phyloP scores from a whole-genome alignment of 1,140 invertebrate species.

The Bradynema listronoti region DNA sequence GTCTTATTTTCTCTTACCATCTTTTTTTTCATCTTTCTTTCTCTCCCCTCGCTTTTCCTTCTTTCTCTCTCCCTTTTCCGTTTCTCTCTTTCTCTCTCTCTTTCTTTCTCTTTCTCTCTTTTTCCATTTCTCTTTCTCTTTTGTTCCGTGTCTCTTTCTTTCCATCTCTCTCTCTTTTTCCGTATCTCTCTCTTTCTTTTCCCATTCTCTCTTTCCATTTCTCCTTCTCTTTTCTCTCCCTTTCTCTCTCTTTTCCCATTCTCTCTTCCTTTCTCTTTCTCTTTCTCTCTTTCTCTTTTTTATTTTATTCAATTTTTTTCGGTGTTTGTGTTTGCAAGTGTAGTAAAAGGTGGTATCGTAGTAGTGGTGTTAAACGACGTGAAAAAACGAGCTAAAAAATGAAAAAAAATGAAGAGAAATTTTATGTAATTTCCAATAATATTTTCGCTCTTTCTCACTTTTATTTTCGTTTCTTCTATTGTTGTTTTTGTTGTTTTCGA shows the following conservation, averaged over 20 bases:
- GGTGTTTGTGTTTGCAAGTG: neutral
- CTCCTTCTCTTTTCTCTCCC: slow-evolving; percentile 6
- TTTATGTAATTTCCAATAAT: too few species aligned
- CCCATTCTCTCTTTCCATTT: neutral
- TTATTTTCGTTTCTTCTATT: too few species aligned
- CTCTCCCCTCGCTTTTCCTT: neutral
- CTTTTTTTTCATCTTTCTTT: neutral
- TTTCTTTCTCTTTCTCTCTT: neutral
- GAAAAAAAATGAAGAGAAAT: too few species aligned
- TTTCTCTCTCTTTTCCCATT: neutral
- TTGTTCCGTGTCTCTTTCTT: neutral
- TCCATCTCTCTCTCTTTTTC: neutral
- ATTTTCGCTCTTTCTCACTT: too few species aligned
- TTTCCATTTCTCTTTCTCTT: neutral
- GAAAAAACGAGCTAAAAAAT: too few species aligned
- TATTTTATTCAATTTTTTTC: neutral
- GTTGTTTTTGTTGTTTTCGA: too few species aligned
- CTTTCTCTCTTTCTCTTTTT: neutral
- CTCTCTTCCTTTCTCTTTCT: too few species aligned
- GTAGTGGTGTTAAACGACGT: too few species aligned
- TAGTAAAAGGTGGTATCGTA: too few species aligned
- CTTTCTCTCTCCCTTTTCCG: neutral
- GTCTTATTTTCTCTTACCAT: neutral
- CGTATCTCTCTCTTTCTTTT: neutral
- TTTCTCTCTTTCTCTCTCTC: neutral